Base-by-base conservation (phyloP, 2,888 invertebrate species). In the Drosophila falleni region DNA sequence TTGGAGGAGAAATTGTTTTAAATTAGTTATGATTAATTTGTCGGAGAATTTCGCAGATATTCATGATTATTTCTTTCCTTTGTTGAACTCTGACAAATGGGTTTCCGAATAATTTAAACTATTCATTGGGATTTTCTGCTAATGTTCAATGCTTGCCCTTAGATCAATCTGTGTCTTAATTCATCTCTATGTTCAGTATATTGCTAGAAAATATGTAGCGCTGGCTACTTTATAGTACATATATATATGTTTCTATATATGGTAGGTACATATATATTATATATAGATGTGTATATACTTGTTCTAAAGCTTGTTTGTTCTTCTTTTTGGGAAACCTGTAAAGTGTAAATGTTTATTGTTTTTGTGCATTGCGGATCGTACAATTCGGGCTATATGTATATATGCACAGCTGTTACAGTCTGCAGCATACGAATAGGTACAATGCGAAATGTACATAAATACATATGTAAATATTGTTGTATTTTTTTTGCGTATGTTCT, bases 301-400 rank as follows among this genome's bases (percentile, higher is more conserved):
- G 31, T 55, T 66, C 78, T 82, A 83, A 83, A 89, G 83, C 83
- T 89, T 87, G 71, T 83, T 73, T 77, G 50, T 62, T 80, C 35
- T 61, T 77, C 71, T 62, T 50, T 50, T 64, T 81, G 86, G 83
- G 86, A 86, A 87, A 87, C 89, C 80, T 88, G 78, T 89, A 74
- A 74, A 79, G 74, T 80, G 69, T 77, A 73, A 65, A 78, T 74
- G 67, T 72, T 84, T 79, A 74, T 78, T 86, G 75, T 71, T 78
- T 74, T 58, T 65, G 62, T 78, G 64, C 67, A 62, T 66, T 74
- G 29, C 63, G 70, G 80, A 71, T 62, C 46, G 53, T 41, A 54
- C 31, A 63, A 47, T 39, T 65, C 50, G 37, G 50, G 42, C 46
- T 64, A 44, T 60, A 69, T 64, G 71, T 64, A 67, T 76, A 67